These are phyloP conservation scores for Harpalus rubripes DNA, from an alignment of 2,888 invertebrate genomes.

Conservation along the genomic window DNA sequence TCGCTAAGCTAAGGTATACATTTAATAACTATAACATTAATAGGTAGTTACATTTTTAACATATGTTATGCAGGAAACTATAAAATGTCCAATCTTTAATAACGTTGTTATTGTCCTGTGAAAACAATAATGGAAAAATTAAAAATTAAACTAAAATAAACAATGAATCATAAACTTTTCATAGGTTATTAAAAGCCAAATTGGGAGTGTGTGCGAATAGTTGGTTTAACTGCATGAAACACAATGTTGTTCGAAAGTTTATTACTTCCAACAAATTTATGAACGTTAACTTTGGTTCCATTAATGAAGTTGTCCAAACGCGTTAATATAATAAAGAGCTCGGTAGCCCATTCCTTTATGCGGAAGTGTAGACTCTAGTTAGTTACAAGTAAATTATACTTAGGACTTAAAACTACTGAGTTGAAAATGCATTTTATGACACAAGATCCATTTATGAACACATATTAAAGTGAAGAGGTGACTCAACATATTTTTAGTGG, in stretches of 20 bases:
- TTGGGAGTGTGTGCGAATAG: not conserved
- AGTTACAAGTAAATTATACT: conserved; percentile 32
- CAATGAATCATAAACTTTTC: conserved; percentile 19
- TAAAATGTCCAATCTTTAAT: not conserved
- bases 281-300: conserved; percentile 54
- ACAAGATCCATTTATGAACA: too few relatives aligned
- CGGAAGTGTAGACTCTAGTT: not conserved
- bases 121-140: conserved; percentile 19
- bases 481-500: too few relatives aligned
- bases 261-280: conserved; percentile 54
- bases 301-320: conserved; percentile 49
- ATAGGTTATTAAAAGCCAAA: conserved; percentile 29
- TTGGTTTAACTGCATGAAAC: conserved; percentile 7
- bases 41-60: too few relatives aligned
- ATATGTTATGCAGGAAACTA: too few relatives aligned
- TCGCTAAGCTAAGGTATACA: too few relatives aligned
- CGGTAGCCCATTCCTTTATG: conserved; percentile 20
- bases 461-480: too few relatives aligned
- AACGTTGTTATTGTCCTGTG: not conserved
- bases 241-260: conserved; percentile 46
- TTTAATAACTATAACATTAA: too few relatives aligned
- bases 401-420: not conserved
- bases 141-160: conserved; percentile 10
- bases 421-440: conserved; percentile 7
- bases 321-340: conserved; percentile 52